These are phyloP conservation scores for Chionoecetes opilio DNA, from an alignment of 1,140 invertebrate genomes.

Conservation along the genomic window DNA sequence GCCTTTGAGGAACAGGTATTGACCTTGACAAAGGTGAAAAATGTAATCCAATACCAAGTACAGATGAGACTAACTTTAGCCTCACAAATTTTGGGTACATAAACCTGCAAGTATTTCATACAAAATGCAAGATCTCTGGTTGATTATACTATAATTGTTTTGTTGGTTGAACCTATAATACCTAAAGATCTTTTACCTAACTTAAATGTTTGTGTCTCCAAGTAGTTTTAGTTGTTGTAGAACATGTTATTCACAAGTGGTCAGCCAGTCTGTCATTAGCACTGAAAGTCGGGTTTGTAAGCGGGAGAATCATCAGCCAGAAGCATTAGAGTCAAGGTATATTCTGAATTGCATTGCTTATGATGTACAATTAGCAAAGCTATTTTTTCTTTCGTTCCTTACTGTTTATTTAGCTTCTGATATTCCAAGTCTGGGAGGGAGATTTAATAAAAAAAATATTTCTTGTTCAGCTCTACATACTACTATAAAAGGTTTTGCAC, in stretches of 20 bases:
- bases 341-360: slow-evolving; percentile 16
- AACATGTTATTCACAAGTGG: slow-evolving; percentile 2
- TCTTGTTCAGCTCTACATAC: slow-evolving; percentile 29
- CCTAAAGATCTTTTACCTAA: slow-evolving; percentile 21
- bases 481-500: slow-evolving; percentile 9
- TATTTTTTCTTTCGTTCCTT: neutral
- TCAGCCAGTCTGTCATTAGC: neutral
- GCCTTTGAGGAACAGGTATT: neutral
- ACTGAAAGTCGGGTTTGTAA: neutral
- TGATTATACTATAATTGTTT: neutral
- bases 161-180: slow-evolving; percentile 21
- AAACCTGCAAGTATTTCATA: slow-evolving; percentile 11
- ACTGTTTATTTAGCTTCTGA: no score
- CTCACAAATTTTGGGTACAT: neutral
- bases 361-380: neutral
- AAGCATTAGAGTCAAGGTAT: neutral
- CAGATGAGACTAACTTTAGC: neutral
- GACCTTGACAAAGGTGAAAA: neutral
- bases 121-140: neutral
- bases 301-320: neutral
- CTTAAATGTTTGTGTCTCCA: slow-evolving; percentile 25
- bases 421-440: no score
- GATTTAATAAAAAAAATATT: neutral
- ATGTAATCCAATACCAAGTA: neutral
- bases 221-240: slow-evolving; percentile 9